Percentiles rank a stretch among this genome's conserved stretches.
These are phyloP conservation scores for Apocheima hispidaria DNA, from an alignment of 2,888 invertebrate genomes.

Conservation along the genomic window DNA sequence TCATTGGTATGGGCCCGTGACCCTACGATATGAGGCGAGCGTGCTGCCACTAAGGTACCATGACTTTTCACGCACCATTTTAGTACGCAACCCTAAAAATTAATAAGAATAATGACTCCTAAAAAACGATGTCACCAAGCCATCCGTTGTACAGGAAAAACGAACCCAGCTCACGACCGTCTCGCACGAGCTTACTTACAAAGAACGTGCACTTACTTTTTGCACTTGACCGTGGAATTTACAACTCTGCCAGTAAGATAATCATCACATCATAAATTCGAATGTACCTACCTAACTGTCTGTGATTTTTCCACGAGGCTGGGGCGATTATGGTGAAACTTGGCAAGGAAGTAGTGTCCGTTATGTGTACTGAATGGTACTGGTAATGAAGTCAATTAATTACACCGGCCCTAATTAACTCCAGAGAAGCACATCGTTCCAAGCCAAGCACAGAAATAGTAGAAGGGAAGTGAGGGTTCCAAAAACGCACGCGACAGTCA, in stretches of 20 bases:
- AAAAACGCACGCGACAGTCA: conserved; percentile 48
- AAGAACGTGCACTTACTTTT: conserved; percentile 5
- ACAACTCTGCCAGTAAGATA: neutral
- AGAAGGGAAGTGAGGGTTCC: conserved; percentile 42
- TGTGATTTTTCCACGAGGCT: neutral
- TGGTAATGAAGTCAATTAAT: conserved; percentile 40
- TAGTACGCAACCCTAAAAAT: no score
- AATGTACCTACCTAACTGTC: neutral
- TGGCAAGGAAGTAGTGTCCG: neutral
- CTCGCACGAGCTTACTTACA: neutral
- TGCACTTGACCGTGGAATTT: conserved; percentile 1
- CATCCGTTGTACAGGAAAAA: neutral
- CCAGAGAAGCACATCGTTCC: conserved; percentile 45
- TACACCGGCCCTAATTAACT: conserved; percentile 55
- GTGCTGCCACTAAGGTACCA: no score
- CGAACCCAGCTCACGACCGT: conserved; percentile 15
- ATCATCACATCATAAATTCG: neutral
- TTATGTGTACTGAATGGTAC: no score
- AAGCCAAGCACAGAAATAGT: conserved; percentile 53
- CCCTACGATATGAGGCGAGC: no score
- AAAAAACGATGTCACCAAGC: conserved; percentile 11
- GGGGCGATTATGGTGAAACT: neutral
- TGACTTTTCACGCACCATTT: no score
- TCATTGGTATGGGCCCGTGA: no score
- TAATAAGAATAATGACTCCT: conserved; percentile 7